These are phyloP conservation scores for Tethea ocularis DNA, from an alignment of 2,888 invertebrate species.

Conservation along the genomic window DNA sequence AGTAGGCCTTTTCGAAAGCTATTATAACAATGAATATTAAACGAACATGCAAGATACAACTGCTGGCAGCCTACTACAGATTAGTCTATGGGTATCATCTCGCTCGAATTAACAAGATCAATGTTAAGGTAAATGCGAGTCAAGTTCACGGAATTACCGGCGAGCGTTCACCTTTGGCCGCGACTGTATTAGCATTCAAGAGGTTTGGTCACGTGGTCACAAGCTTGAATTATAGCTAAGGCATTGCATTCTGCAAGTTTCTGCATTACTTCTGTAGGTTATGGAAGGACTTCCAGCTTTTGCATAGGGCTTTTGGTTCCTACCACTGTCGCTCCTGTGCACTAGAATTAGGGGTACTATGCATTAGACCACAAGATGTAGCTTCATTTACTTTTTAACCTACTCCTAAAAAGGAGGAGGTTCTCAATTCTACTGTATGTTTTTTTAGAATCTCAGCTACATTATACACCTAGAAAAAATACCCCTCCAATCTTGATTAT, in stretches of 20 bases:
- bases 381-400: too few relatives aligned
- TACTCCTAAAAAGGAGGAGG: too few relatives aligned
- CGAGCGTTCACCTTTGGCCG: constrained; percentile 71
- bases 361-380: too few relatives aligned
- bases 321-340: not conserved
- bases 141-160: constrained; percentile 64
- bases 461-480: too few relatives aligned
- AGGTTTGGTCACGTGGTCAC: not conserved
- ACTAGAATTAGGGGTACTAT: not conserved
- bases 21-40: too few relatives aligned
- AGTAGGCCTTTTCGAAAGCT: too few relatives aligned
- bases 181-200: constrained; percentile 46
- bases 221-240: not conserved
- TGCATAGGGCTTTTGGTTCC: not conserved
- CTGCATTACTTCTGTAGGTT: constrained; percentile 7
- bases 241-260: not conserved
- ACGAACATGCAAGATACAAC: too few relatives aligned
- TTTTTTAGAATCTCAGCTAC: too few relatives aligned
- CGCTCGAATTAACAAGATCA: constrained; percentile 35
- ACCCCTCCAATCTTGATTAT: too few relatives aligned
- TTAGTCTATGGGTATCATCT: not conserved
- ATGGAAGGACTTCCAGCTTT: not conserved
- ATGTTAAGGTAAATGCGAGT: constrained; percentile 67
- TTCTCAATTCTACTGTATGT: too few relatives aligned
- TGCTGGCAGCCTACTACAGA: not conserved